phyloP scores from a whole-genome alignment of 92 coral and sea anemone species.

The Ricordea florida region DNA sequence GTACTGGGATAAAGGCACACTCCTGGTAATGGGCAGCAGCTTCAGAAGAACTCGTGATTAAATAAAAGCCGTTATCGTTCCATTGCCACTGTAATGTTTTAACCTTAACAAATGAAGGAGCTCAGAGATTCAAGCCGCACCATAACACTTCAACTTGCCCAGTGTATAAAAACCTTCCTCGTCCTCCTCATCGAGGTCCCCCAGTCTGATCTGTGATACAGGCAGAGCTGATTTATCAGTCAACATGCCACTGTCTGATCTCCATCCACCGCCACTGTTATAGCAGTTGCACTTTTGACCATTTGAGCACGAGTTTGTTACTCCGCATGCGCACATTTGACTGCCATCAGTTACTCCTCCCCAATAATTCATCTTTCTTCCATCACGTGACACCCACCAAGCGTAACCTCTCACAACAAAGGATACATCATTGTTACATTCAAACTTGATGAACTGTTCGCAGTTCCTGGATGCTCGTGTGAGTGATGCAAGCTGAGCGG shows the following conservation, averaged over 20 bases:
- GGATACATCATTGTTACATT: conserved; percentile 33
- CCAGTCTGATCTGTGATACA: conserved; percentile 57
- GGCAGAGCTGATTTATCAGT: conserved; percentile 68
- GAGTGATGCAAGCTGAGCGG: conserved; percentile 56
- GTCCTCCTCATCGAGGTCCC: conserved; percentile 22
- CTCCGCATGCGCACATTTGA: conserved; percentile 74
- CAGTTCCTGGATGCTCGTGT: conserved; percentile 54
- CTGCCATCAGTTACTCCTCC: conserved; percentile 68
- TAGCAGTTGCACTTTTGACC: conserved; percentile 55
- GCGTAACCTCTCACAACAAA: not conserved
- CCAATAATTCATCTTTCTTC: conserved; percentile 66
- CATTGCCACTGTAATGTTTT: too few relatives aligned
- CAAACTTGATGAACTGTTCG: conserved; percentile 70
- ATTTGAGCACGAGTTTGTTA: conserved; percentile 56
- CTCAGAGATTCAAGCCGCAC: conserved; percentile 7
- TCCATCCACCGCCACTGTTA: conserved; percentile 22
- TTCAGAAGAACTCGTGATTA: too few relatives aligned
- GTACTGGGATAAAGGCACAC: too few relatives aligned
- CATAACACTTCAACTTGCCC: conserved; percentile 78
- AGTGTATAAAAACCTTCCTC: conserved; percentile 76
- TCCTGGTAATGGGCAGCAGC: too few relatives aligned
- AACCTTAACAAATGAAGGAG: too few relatives aligned
- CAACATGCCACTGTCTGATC: conserved; percentile 71
- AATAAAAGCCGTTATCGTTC: too few relatives aligned
- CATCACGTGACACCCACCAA: conserved; percentile 86